These are phyloP conservation scores for Eupithecia abbreviata DNA, from an alignment of 2,888 invertebrate species.

Conservation along the genomic window DNA sequence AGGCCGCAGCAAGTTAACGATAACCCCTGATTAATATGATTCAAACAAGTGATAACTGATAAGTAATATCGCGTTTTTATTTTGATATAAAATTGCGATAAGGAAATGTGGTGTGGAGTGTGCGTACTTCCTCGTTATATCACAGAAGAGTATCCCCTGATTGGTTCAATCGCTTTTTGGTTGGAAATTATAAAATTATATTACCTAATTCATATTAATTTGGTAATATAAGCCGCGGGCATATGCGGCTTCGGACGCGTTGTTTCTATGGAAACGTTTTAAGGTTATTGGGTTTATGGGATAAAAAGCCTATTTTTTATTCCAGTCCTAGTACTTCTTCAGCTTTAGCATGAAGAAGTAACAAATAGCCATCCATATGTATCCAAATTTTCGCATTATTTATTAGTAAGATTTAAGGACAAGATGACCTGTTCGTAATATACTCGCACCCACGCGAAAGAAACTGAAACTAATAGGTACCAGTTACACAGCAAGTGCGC, in stretches of 20 bases:
- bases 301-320: too few species aligned
- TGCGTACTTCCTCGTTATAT: too few species aligned
- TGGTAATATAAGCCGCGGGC: too few species aligned
- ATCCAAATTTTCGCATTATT: too few species aligned
- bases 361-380: too few species aligned
- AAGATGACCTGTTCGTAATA: not conserved
- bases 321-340: too few species aligned
- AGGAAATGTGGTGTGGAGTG: not conserved
- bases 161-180: not conserved
- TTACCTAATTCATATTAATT: not conserved
- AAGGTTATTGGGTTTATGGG: too few species aligned
- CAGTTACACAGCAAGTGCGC: slow-evolving; percentile 7
- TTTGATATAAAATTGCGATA: not conserved
- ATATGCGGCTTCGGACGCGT: too few species aligned
- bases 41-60: not conserved
- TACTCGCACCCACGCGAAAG: not conserved
- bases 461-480: not conserved
- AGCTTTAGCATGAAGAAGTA: too few species aligned
- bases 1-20: not conserved
- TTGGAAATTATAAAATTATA: not conserved
- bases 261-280: too few species aligned
- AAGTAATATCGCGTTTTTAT: not conserved
- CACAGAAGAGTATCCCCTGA: not conserved
- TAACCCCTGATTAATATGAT: not conserved
- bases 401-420: not conserved